Base-by-base conservation (phyloP, 2,888 invertebrate species). In the Drosophila anomelani region DNA sequence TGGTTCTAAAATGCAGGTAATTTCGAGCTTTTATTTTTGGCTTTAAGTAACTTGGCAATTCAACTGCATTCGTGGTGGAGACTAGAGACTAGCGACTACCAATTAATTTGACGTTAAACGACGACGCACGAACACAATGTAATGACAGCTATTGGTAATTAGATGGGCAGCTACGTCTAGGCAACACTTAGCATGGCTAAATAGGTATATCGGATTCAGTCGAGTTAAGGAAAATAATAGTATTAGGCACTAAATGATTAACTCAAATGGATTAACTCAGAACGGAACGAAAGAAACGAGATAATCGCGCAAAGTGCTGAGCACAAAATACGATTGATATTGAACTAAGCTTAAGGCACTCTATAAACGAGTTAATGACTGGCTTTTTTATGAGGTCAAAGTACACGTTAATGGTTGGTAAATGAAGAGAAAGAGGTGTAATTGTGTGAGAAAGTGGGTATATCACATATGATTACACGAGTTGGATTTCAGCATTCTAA, bases 1-100 rank as follows among this genome's bases (percentile, higher is more conserved):
- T 77, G 66, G 26, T 64, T 53, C 66, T 76, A 82, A 82, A 56
- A 78, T 76, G 75, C 67, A 66, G 51, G 34, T 59, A 69, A 61
- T 54, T 47, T 63, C 17, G 53, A 49, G 43, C 59, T 47, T 9
- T 29, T 9, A 2, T 29, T 43, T 36, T 53, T 53, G 53, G 20
- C 58, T 26, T 32, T 46, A 32, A 32, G 10, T 36, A 68, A 68
- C 43, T 58, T 51, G 51, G 51, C 51, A 53, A 51, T 51, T 44
- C 12, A 68, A 57, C 66, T 69, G 49, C 44, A 69, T 44, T 67
- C 66, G 43, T 44, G 57, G 49, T 44, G 66, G 49, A 38, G 38
- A 38, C 57, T 67, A 44, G 38, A 23, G 23, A 23, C 26, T 26
- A 26, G 26, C 26, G 26, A 26, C 26, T 26, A 26, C 26, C 26